These are phyloP conservation scores for Acanthosepion pharaonis DNA, from an alignment of 2,888 invertebrate species.

Conservation along the genomic window DNA sequence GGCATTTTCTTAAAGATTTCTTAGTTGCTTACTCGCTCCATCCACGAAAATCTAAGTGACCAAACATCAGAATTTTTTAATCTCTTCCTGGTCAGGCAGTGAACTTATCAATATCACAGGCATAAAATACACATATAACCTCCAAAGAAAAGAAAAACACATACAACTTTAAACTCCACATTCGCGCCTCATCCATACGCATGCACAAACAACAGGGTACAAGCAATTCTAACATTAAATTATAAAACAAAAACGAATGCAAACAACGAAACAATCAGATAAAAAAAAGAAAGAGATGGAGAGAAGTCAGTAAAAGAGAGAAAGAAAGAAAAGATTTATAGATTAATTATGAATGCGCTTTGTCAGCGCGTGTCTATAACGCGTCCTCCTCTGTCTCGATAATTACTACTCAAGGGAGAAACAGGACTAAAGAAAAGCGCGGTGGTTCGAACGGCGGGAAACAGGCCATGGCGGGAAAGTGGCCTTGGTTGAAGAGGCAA, in stretches of 20 bases:
- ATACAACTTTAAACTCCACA: no score
- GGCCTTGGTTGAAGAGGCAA: constrained; percentile 20
- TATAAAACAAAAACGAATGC: not conserved
- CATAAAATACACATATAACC: no score
- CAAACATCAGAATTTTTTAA: no score
- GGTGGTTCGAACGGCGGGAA: not conserved
- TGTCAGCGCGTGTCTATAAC: not conserved
- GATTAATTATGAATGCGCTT: constrained; percentile 21
- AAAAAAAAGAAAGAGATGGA: not conserved
- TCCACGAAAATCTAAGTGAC: no score
- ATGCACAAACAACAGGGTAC: not conserved
- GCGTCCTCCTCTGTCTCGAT: not conserved
- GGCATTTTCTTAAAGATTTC: no score
- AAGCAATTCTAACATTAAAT: not conserved
- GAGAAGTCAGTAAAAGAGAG: not conserved
- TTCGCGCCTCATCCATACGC: not conserved
- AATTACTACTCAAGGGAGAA: not conserved
- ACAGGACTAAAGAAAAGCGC: not conserved
- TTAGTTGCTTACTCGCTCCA: no score
- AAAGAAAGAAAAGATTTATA: not conserved
- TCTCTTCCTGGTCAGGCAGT: no score
- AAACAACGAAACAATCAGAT: not conserved
- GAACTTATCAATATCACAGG: no score
- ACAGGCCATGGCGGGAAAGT: not conserved
- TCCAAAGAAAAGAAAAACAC: no score